A percentile compares a stretch with the other conserved stretches of the same genome.
Conservation (phyloP, 2,888 invertebrate genomes). For the Eupithecia centaureata region DNA sequence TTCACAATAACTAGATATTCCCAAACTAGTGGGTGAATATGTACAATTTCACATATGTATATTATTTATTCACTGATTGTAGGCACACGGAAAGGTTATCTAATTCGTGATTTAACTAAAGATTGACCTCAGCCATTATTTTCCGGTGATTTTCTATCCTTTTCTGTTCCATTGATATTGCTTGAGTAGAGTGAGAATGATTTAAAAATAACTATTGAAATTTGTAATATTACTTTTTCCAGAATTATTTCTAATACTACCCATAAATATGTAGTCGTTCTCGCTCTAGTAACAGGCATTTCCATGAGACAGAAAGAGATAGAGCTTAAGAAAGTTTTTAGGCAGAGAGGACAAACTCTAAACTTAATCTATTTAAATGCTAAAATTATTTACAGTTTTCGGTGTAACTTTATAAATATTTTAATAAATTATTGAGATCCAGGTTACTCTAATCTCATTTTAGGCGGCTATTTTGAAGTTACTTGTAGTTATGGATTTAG, state of each 20-base stretch:
- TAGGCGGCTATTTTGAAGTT: slow-evolving; percentile 53
- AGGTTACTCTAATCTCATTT: slow-evolving; percentile 78
- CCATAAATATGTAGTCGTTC: background rate
- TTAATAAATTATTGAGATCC: slow-evolving; percentile 79
- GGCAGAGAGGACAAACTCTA: slow-evolving; percentile 21
- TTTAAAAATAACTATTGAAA: background rate
- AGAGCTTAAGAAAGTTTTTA: background rate
- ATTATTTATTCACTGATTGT: slow-evolving; percentile 61
- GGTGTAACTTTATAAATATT: slow-evolving; percentile 65
- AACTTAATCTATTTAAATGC: slow-evolving; percentile 41
- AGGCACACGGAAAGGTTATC: slow-evolving; percentile 71
- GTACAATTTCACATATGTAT: slow-evolving; percentile 52
- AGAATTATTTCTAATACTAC: background rate
- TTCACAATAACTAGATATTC: slow-evolving; percentile 45
- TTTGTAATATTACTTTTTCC: background rate
- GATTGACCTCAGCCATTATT: slow-evolving; percentile 5
- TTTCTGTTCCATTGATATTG: background rate
- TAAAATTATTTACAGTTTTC: slow-evolving; percentile 47
- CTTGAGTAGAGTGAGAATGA: background rate
- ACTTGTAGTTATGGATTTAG: background rate
- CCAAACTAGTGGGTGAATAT: slow-evolving; percentile 53
- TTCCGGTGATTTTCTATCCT: background rate
- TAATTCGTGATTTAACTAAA: slow-evolving; percentile 42
- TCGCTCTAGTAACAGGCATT: background rate
- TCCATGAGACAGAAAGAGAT: background rate